Percentiles rank a stretch among this genome's conserved stretches.
These are phyloP conservation scores for Drosophila sp. DNA, from an alignment of 1,140 invertebrate genomes.

Conservation along the genomic window DNA sequence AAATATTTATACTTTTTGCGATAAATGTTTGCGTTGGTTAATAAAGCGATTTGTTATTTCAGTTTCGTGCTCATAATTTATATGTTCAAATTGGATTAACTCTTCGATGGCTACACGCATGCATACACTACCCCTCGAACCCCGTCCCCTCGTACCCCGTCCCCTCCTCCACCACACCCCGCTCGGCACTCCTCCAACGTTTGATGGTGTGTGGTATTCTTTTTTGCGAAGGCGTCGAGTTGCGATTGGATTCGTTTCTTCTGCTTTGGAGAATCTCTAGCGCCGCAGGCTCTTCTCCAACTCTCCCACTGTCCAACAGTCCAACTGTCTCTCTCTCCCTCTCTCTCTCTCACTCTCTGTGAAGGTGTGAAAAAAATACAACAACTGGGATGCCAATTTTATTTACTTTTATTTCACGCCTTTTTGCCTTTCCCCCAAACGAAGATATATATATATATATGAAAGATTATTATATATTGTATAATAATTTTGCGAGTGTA, in stretches of 20 bases:
- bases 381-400: slow-evolving; percentile 27
- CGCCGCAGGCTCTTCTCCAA: slow-evolving; percentile 55
- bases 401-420: slow-evolving; percentile 13
- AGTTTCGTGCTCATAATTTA: slow-evolving; percentile 77
- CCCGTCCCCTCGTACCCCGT: not conserved
- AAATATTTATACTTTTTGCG: slow-evolving; percentile 83
- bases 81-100: slow-evolving; percentile 80
- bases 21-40: slow-evolving; percentile 83
- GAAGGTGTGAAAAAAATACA: slow-evolving; percentile 54
- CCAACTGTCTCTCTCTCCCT: too few relatives aligned
- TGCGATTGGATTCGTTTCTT: slow-evolving; percentile 36
- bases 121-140: not conserved
- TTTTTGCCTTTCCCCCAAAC: slow-evolving; percentile 22
- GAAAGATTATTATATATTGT: too few relatives aligned
- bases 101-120: slow-evolving; percentile 49
- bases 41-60: slow-evolving; percentile 82
- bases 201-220: slow-evolving; percentile 18
- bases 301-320: slow-evolving; percentile 50
- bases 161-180: too few relatives aligned
- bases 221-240: slow-evolving; percentile 52
- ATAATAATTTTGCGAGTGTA: not conserved
- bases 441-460: slow-evolving; percentile 16
- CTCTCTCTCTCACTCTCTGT: too few relatives aligned
- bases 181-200: too few relatives aligned
- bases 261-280: slow-evolving; percentile 21